phyloP scores from a whole-genome alignment of 2,113 vertebrate species.

The Hucho hucho region DNA sequence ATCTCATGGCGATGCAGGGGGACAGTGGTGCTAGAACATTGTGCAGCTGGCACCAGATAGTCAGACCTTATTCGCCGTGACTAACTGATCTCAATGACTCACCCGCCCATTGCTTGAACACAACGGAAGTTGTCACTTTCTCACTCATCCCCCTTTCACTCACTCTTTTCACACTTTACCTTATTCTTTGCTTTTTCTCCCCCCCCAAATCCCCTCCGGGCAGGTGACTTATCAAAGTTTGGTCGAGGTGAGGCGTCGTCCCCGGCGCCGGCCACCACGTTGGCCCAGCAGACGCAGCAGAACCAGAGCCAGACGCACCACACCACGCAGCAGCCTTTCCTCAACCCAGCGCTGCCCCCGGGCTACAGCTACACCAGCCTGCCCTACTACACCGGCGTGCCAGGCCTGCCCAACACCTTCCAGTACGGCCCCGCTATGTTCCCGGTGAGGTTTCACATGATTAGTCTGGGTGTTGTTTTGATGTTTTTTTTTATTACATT shows the following conservation, averaged over 20 bases:
- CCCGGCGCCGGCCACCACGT: slow-evolving; percentile 89
- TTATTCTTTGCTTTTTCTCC: background rate
- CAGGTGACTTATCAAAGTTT: slow-evolving; percentile 93
- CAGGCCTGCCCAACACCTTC: slow-evolving; percentile 95
- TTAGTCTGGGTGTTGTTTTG: background rate
- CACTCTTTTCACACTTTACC: background rate
- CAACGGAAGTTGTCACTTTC: too few relatives aligned
- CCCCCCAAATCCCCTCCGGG: background rate
- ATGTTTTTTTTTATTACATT: background rate
- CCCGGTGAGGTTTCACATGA: slow-evolving; percentile 81
- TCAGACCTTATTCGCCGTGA: background rate
- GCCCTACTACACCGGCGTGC: slow-evolving; percentile 97
- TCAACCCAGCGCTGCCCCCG: slow-evolving; percentile 93
- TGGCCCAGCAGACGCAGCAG: slow-evolving; percentile 95
- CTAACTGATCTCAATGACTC: background rate
- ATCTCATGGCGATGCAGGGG: too few relatives aligned
- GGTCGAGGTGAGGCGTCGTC: slow-evolving; percentile 93
- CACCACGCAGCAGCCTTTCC: slow-evolving; percentile 95
- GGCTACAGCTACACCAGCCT: slow-evolving; percentile 99
- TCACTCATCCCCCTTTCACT: background rate
- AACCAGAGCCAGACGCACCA: slow-evolving; percentile 95
- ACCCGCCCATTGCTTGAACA: too few relatives aligned
- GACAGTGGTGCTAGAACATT: too few relatives aligned
- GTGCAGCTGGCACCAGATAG: slow-evolving; percentile 11
- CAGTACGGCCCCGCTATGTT: slow-evolving; percentile 97